A percentile compares a stretch with the other conserved stretches of the same genome.
Evolutionary conservation across 2,797 vertebrate genomes (phyloP).

Genomic region (Spheniscus humboldti): DNA sequence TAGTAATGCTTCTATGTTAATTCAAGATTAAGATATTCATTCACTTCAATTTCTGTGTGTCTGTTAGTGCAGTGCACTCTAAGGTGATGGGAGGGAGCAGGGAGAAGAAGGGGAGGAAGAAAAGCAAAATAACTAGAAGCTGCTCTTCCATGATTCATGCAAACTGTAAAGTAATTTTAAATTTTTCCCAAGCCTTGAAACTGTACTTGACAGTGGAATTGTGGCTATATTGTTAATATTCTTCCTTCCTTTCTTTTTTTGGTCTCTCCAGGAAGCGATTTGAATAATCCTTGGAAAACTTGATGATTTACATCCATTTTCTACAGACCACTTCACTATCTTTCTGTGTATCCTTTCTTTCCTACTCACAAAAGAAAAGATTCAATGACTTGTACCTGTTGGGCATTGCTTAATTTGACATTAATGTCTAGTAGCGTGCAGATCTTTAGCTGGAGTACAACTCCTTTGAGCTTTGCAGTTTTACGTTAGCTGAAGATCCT

Average conservation of each 20-base stretch:
- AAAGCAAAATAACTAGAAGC: neutral
- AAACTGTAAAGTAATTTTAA: neutral
- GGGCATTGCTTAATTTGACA: neutral
- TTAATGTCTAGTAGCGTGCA: neutral
- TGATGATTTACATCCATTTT: slow-evolving; percentile 84
- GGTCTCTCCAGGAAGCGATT: slow-evolving; percentile 80
- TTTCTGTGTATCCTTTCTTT: slow-evolving; percentile 88
- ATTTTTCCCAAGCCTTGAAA: neutral
- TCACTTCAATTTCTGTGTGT: neutral
- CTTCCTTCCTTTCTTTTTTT: neutral
- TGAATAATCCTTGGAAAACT: slow-evolving; percentile 84
- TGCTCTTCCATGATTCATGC: neutral
- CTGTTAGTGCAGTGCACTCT: neutral
- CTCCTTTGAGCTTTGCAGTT: too few species aligned
- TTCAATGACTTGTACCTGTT: neutral
- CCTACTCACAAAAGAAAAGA: neutral
- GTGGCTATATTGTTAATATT: neutral
- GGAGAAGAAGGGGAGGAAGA: neutral
- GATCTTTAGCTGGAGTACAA: neutral
- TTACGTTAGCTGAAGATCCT: too few species aligned
- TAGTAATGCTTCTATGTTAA: neutral
- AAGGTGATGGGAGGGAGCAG: accelerated
- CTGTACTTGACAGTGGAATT: neutral
- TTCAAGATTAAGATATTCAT: neutral
- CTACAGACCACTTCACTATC: slow-evolving; percentile 72